Evolutionary conservation across 2,888 invertebrate genomes (phyloP).

Genomic region (Sphinx pinastri): DNA sequence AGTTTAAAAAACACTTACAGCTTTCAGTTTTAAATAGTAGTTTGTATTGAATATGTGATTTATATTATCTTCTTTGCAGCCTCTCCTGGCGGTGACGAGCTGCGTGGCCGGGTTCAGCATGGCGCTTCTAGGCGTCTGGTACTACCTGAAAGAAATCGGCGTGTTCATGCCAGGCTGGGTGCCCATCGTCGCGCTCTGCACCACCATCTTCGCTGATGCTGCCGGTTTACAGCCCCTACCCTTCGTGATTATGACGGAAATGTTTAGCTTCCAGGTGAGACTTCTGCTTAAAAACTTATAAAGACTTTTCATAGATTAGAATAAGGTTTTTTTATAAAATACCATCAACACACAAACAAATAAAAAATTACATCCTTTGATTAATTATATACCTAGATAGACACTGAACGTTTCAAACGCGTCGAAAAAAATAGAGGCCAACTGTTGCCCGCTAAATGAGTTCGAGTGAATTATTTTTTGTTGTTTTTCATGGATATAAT

Average conservation of each 20-base stretch:
- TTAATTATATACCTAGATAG: too few relatives aligned
- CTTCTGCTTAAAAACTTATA: too few relatives aligned
- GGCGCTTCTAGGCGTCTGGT: slow-evolving; percentile 75
- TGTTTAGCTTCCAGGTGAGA: slow-evolving; percentile 75
- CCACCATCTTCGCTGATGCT: slow-evolving; percentile 72
- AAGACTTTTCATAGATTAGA: too few relatives aligned
- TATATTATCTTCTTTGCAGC: slow-evolving; percentile 52
- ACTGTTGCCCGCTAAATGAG: too few relatives aligned
- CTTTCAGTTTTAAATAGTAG: background rate
- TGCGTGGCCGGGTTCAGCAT: slow-evolving; percentile 70
- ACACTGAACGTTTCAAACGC: too few relatives aligned
- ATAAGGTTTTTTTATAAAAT: too few relatives aligned
- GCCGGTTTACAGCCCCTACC: slow-evolving; percentile 75
- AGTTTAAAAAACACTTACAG: too few relatives aligned
- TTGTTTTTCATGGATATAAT: too few relatives aligned
- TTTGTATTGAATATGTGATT: background rate
- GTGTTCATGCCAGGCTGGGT: slow-evolving; percentile 71
- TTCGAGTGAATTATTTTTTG: too few relatives aligned
- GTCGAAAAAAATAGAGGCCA: too few relatives aligned
- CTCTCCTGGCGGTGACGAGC: slow-evolving; percentile 73
- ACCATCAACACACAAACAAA: too few relatives aligned
- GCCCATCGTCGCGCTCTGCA: slow-evolving; percentile 69
- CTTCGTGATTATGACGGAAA: slow-evolving; percentile 78
- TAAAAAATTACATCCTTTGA: too few relatives aligned
- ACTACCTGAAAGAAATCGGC: slow-evolving; percentile 63